phyloP scores from a whole-genome alignment of 2,797 vertebrate genomes.

The Lutjanus argentimaculatus region DNA sequence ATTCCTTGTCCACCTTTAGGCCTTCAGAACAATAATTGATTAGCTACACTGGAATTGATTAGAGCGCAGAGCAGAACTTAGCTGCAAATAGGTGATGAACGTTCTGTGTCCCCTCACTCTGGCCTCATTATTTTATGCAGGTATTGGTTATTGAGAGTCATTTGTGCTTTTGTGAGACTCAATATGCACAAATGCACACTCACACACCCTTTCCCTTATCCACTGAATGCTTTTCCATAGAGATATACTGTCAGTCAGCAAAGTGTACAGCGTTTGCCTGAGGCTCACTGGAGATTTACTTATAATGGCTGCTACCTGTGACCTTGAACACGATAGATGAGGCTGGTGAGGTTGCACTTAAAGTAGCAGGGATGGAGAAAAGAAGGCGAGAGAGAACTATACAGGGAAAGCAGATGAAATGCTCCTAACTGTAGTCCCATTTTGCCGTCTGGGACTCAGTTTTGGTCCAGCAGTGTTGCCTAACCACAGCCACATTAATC shows the following conservation, averaged over 20 bases:
- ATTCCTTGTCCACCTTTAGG: constrained; percentile 33
- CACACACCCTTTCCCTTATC: constrained; percentile 17
- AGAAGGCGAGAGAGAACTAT: not conserved
- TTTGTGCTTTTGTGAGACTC: constrained; percentile 29
- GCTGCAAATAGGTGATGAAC: constrained; percentile 52
- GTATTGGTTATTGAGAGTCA: constrained; percentile 44
- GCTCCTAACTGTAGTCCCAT: constrained; percentile 12
- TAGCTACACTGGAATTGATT: constrained; percentile 48
- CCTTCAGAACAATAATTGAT: constrained; percentile 53
- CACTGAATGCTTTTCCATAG: constrained; percentile 18
- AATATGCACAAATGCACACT: constrained; percentile 2
- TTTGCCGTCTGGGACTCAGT: not conserved
- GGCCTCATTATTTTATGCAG: constrained; percentile 30
- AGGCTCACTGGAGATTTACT: constrained; percentile 46
- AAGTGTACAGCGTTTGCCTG: constrained; percentile 43
- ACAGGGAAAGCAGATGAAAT: constrained; percentile 23
- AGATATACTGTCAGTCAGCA: constrained; percentile 41
- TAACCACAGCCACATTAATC: constrained; percentile 9
- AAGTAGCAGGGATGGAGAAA: constrained; percentile 14
- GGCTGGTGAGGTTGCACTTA: constrained; percentile 29
- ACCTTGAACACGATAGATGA: constrained; percentile 64
- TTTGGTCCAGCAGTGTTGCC: constrained; percentile 5
- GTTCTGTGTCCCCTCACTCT: constrained; percentile 15
- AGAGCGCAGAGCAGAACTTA: constrained; percentile 19
- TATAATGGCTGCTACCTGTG: constrained; percentile 49